Evolutionary conservation across 1,140 invertebrate species (phyloP).

Genomic region (Drosophila orosa): DNA sequence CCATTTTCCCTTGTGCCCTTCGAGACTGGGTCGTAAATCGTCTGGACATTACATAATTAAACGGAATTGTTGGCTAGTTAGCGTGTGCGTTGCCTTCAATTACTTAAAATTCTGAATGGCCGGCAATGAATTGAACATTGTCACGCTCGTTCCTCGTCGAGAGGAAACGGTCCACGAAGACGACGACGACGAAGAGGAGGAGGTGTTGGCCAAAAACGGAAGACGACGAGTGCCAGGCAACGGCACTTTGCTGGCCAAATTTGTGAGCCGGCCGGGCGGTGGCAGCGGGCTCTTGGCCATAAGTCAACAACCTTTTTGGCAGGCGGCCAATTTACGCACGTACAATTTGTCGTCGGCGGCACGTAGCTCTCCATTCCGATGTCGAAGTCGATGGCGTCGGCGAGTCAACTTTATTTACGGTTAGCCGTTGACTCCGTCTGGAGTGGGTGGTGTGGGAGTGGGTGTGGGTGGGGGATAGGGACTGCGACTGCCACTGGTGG

Average conservation of each 20-base stretch:
- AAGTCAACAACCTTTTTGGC: conserved; percentile 80
- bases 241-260: conserved; percentile 65
- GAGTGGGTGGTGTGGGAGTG: not conserved
- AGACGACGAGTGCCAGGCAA: conserved; percentile 49
- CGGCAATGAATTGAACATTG: conserved; percentile 77
- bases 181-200: not conserved
- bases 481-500: not conserved
- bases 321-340: conserved; percentile 75
- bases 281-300: conserved; percentile 48
- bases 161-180: conserved; percentile 62
- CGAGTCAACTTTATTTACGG: conserved; percentile 59
- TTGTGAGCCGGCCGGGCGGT: conserved; percentile 32
- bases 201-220: conserved; percentile 37
- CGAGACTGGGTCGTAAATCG: conserved; percentile 59
- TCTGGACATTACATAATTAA: conserved; percentile 76
- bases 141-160: conserved; percentile 58
- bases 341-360: conserved; percentile 67
- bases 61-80: conserved; percentile 62
- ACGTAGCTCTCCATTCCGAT: conserved; percentile 41
- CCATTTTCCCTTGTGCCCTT: conserved; percentile 39
- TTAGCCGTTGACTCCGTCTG: conserved; percentile 45
- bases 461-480: not conserved
- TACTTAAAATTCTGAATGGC: conserved; percentile 81
- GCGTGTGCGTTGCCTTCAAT: conserved; percentile 72
- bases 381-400: conserved; percentile 27